These are phyloP conservation scores for Ophiodon elongatus DNA, from an alignment of 2,113 vertebrate species.

Conservation along the genomic window DNA sequence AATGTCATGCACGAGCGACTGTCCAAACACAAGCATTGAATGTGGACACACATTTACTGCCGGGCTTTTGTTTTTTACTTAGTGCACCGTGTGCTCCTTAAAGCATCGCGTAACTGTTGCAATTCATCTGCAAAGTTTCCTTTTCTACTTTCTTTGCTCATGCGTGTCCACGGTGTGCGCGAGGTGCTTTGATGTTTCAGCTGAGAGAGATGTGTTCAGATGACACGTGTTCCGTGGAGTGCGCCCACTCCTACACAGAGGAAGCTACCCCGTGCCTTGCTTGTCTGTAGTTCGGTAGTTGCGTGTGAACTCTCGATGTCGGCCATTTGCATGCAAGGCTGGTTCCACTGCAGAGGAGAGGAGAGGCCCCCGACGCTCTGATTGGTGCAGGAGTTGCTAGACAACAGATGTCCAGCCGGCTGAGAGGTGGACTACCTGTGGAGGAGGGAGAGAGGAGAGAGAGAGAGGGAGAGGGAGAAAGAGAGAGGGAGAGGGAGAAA, in stretches of 20 bases:
- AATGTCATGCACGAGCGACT: background rate
- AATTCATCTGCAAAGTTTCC: background rate
- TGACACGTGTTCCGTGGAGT: background rate
- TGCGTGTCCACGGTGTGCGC: background rate
- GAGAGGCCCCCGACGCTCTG: slow-evolving; percentile 76
- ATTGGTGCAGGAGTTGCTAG: slow-evolving; percentile 87
- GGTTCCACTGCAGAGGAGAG: slow-evolving; percentile 85
- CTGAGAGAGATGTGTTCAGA: background rate
- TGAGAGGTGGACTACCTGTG: slow-evolving; percentile 84
- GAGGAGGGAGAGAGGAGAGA: slow-evolving; percentile 62
- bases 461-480: slow-evolving; percentile 45
- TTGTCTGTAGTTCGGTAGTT: slow-evolving; percentile 67
- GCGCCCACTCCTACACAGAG: background rate
- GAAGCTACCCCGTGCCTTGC: slow-evolving; percentile 3
- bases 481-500: slow-evolving; percentile 52
- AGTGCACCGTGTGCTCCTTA: background rate
- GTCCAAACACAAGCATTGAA: background rate
- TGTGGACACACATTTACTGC: background rate
- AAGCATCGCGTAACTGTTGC: background rate
- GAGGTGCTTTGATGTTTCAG: background rate
- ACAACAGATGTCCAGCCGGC: slow-evolving; percentile 86
- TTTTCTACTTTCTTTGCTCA: background rate
- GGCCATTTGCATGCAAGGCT: slow-evolving; percentile 84
- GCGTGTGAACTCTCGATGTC: slow-evolving; percentile 65
- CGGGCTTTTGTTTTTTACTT: background rate